Evolutionary conservation across 2,888 invertebrate genomes (phyloP).

Genomic region (Phaonia tiefii): DNA sequence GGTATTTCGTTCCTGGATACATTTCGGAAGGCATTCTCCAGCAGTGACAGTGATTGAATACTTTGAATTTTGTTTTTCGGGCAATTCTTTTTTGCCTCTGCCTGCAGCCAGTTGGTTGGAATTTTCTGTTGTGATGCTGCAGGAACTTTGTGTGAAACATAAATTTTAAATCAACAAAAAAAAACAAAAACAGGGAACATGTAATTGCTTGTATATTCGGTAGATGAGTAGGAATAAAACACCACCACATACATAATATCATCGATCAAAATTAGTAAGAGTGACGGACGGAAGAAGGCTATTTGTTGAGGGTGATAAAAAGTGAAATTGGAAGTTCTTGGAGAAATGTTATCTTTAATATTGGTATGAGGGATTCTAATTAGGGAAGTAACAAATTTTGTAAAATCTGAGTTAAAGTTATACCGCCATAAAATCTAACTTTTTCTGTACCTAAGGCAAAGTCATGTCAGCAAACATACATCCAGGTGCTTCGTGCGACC

Average conservation of each 20-base stretch:
- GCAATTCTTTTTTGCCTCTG: slow-evolving; percentile 25
- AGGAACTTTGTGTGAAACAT: not conserved
- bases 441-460: too few species aligned
- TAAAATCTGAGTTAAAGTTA: too few species aligned
- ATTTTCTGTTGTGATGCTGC: slow-evolving; percentile 27
- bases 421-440: too few species aligned
- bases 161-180: not conserved
- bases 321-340: too few species aligned
- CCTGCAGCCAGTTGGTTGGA: not conserved
- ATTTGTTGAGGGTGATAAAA: too few species aligned
- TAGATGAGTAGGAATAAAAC: slow-evolving; percentile 39
- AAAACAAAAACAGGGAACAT: slow-evolving; percentile 27
- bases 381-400: too few species aligned
- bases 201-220: slow-evolving; percentile 59
- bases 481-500: too few species aligned
- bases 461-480: too few species aligned
- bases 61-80: slow-evolving; percentile 43
- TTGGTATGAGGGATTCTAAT: too few species aligned
- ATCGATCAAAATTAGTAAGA: slow-evolving; percentile 61
- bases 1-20: slow-evolving; percentile 51
- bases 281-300: too few species aligned
- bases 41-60: slow-evolving; percentile 67
- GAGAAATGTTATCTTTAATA: too few species aligned
- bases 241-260: slow-evolving; percentile 17
- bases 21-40: slow-evolving; percentile 48